Evolutionary conservation across 2,888 invertebrate genomes (phyloP), one percentile per base, ranked within the genome.

Genomic region (Tenthredo amoena): DNA sequence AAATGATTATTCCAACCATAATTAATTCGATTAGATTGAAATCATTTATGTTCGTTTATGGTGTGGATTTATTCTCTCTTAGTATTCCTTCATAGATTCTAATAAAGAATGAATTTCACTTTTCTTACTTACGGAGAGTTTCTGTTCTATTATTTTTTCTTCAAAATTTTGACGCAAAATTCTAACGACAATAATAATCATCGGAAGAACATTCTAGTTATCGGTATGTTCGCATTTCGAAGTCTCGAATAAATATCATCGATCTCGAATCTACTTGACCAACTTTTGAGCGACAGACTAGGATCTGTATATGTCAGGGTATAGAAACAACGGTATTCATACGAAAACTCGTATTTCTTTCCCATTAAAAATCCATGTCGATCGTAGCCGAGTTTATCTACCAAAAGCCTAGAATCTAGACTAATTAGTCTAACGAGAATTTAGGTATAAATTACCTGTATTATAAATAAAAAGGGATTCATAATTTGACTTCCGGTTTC

Each of bases 221-320:
- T 31, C 26, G 15, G 34, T 68, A 7, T 10, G 7, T 34, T 6
- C 68, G 15, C 34, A 43, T 74, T 74, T 43, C 21, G 12, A 26
- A 43, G 43, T 74, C 21, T n/a, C 72, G 43, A 21, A 74, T 7
- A 74, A 26, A 10, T 43, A 74, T 74, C 72, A 72, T 72, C 72
- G n/a, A 74, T 74, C 72, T 43, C 10, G 21, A 74, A 43, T 21
- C 43, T 74, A 12, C 40, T 74, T 43, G 72, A 74, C 72, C 40
- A 74, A 74, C 72, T 74, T 43, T 62, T 26, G 4, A 3, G 62
- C 12, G 26, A 62, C 62, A 62, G 21, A 62, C 21, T 62, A 26
- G 12, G 21, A 62, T 62, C 21, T 62, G 26, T 26, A 3, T 21
- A 58, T 62, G 26, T 62, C 21, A 62, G 9, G 18, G 50, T 50